Percentiles rank a stretch among this genome's conserved stretches.
Conservation (phyloP, 2,797 vertebrate species). For the Sebastes alutus region DNA sequence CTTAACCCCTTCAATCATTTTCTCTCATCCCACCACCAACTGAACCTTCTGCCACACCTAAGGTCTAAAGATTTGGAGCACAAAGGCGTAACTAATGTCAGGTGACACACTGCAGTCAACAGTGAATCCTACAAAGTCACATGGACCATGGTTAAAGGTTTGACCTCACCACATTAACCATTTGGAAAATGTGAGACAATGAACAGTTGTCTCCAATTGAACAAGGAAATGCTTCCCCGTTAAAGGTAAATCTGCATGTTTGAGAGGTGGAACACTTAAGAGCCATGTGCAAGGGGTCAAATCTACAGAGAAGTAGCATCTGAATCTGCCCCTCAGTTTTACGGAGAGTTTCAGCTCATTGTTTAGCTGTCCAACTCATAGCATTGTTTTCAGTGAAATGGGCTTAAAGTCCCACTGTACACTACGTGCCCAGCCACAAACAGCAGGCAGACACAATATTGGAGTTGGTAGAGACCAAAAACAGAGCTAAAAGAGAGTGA, state of each 20-base stretch:
- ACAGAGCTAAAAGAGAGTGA: neutral
- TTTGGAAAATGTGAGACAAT: neutral
- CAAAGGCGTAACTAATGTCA: neutral
- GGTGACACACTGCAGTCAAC: slow-evolving; percentile 13
- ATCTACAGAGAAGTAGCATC: neutral
- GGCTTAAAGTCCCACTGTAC: neutral
- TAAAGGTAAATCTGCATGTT: neutral
- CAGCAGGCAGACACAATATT: neutral
- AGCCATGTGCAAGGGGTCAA: neutral
- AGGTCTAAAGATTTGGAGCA: neutral
- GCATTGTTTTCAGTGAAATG: no score
- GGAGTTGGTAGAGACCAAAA: neutral
- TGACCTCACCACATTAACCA: slow-evolving; percentile 10
- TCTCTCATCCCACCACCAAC: neutral
- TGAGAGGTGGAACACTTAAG: neutral
- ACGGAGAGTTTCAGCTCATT: neutral
- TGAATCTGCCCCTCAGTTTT: neutral
- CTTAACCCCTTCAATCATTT: neutral
- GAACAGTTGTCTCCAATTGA: neutral
- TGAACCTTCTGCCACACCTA: neutral
- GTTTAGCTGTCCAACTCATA: neutral
- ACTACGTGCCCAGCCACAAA: neutral
- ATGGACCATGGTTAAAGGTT: slow-evolving; percentile 16
- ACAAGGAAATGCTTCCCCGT: neutral
- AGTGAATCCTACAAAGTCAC: slow-evolving; percentile 13